Evolutionary conservation across 2,888 invertebrate genomes (phyloP).

Genomic region (Drosophila setosimentum): DNA sequence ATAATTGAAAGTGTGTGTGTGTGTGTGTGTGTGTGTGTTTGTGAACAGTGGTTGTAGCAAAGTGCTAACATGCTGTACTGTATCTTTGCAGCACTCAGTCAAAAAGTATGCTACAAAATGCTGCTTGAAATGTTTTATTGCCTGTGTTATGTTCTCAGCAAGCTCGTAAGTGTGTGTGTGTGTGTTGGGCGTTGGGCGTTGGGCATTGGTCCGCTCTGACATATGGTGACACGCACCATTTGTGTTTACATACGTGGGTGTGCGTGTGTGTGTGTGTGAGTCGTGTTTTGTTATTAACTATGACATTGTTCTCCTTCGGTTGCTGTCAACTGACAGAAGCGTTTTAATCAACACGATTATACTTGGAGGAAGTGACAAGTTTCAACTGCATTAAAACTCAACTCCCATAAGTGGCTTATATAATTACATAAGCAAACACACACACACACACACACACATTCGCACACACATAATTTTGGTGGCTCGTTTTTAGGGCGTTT

Average conservation of each 20-base stretch:
- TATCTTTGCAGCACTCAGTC: slow-evolving; percentile 18
- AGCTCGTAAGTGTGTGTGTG: slow-evolving; percentile 2
- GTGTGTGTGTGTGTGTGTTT: slow-evolving; percentile 10
- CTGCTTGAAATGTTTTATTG: slow-evolving; percentile 64
- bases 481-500: slow-evolving; percentile 31
- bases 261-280: slow-evolving; percentile 7
- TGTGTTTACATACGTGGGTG: slow-evolving; percentile 13
- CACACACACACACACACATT: not conserved
- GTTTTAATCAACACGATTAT: slow-evolving; percentile 75
- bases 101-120: slow-evolving; percentile 48
- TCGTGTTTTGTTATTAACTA: slow-evolving; percentile 50
- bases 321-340: slow-evolving; percentile 35
- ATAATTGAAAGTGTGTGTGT: slow-evolving; percentile 27
- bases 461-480: slow-evolving; percentile 13
- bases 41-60: slow-evolving; percentile 6
- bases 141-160: slow-evolving; percentile 29
- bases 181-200: slow-evolving; percentile 7
- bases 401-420: slow-evolving; percentile 61
- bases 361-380: slow-evolving; percentile 64
- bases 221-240: slow-evolving; percentile 44
- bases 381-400: slow-evolving; percentile 73
- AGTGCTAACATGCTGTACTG: slow-evolving; percentile 28
- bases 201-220: slow-evolving; percentile 48
- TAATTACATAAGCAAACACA: slow-evolving; percentile 50
- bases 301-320: slow-evolving; percentile 46